Percentiles rank a stretch among this genome's conserved stretches.
Conservation (phyloP, 2,113 vertebrate species). For the Chloroceryle aenea region DNA sequence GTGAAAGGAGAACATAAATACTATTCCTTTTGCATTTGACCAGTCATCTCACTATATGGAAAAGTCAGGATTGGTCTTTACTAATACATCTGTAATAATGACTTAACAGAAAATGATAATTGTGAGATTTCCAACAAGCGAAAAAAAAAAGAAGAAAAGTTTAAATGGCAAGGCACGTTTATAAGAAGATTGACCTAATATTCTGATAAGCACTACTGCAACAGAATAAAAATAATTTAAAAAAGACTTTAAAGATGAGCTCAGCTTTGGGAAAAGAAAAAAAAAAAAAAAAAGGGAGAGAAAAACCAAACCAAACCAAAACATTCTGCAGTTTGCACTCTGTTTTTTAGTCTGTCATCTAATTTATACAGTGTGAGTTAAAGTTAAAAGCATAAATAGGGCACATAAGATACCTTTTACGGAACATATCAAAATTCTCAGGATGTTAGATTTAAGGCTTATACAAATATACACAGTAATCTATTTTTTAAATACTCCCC, state of each 20-base stretch:
- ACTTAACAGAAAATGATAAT: background rate
- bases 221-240: constrained; percentile 18
- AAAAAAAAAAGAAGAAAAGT: background rate
- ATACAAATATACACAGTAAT: background rate
- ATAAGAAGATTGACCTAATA: constrained; percentile 60
- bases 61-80: background rate
- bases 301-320: background rate
- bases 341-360: background rate
- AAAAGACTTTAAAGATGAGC: constrained; percentile 2
- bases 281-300: background rate
- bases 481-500: background rate
- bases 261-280: background rate
- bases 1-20: background rate
- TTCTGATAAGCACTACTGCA: constrained; percentile 47
- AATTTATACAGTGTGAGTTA: background rate
- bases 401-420: background rate
- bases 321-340: background rate
- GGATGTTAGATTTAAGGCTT: constrained; percentile 17
- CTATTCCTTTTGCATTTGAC: background rate
- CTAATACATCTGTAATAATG: background rate
- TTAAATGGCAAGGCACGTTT: constrained; percentile 19
- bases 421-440: background rate
- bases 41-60: background rate
- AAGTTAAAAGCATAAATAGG: background rate
- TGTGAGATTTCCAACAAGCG: background rate